Evolutionary conservation across 2,113 vertebrate species (phyloP), one percentile per base, ranked within the genome.

Genomic region (Aegithalos caudatus): DNA sequence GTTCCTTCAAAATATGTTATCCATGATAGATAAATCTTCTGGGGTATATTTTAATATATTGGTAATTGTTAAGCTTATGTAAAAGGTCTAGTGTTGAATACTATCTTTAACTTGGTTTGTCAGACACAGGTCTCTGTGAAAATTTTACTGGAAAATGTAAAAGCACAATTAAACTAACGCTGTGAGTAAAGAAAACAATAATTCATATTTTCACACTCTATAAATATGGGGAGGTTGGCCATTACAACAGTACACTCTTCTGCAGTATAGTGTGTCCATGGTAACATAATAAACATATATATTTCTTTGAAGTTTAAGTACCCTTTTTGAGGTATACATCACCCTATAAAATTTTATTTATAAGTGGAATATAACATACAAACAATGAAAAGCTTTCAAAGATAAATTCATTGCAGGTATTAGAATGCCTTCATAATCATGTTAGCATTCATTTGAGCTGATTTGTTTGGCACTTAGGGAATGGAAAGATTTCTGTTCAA

Each of bases 371-470:
- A 84, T 83, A 95, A 38, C 80, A 94, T 92, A 79, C 76, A 97
- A 98, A 97, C 96, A 97, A 95, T 94, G 58, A 71, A 97, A 96
- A 95, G 11, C 87, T 97, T 97, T 97, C 90, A 91, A 96, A 96
- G 65, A 74, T 94, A 81, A 94, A 92, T 96, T 97, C 81, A 92
- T 96, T 96, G 89, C 73, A 82, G 56, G 53, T 96, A 93, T 97
- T 97, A 97, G 91, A 97, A 97, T 90, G 45, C 48, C 88, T 76
- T 81, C 54, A 58, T 97, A 97, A 97, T 97, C 96, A 92, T n/a
- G 53, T 97, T 83, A 95, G 78, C 60, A 72, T 96, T 86, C 56
- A 80, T 80, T 95, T 95, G 61, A 91, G 76, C 57, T 96, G 90
- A 96, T 84, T 96, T 97, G 61, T 74, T 97, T 97, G 96, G 87